These are phyloP conservation scores for Griposia aprilina DNA, from an alignment of 2,888 invertebrate genomes.

Conservation along the genomic window DNA sequence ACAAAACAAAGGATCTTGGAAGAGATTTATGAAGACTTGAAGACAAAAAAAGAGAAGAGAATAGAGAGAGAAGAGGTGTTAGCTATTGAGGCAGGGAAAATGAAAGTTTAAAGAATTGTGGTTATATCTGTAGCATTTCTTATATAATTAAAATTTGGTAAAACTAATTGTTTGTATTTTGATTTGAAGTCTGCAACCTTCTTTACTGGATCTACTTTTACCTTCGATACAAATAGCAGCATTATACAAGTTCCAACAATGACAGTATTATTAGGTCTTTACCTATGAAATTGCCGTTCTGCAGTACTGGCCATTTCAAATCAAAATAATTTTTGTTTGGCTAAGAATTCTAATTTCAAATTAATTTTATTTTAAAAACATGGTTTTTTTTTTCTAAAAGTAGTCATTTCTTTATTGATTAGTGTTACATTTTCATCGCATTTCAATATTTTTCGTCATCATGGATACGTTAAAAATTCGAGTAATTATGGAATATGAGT, in stretches of 20 bases:
- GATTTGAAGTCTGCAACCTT: background rate
- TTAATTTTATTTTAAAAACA: too few relatives aligned
- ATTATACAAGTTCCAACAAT: background rate
- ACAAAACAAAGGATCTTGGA: constrained; percentile 77
- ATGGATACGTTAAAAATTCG: too few relatives aligned
- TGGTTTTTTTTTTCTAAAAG: too few relatives aligned
- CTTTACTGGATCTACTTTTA: background rate
- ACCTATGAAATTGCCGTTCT: too few relatives aligned
- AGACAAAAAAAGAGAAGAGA: constrained; percentile 78
- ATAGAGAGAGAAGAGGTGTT: constrained; percentile 44
- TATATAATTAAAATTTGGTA: constrained; percentile 4
- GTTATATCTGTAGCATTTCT: background rate
- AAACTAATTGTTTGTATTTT: background rate
- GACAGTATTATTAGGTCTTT: too few relatives aligned
- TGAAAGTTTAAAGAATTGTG: background rate
- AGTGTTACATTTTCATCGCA: too few relatives aligned
- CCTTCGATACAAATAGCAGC: background rate
- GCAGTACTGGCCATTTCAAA: too few relatives aligned
- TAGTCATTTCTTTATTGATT: too few relatives aligned
- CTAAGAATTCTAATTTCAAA: too few relatives aligned
- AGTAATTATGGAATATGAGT: too few relatives aligned
- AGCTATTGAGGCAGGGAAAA: constrained; percentile 16
- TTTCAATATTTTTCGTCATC: too few relatives aligned
- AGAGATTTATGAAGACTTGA: constrained; percentile 81
- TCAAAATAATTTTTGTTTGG: too few relatives aligned